Evolutionary conservation across 2,888 invertebrate genomes (phyloP).

Genomic region (Escarpia spicata): DNA sequence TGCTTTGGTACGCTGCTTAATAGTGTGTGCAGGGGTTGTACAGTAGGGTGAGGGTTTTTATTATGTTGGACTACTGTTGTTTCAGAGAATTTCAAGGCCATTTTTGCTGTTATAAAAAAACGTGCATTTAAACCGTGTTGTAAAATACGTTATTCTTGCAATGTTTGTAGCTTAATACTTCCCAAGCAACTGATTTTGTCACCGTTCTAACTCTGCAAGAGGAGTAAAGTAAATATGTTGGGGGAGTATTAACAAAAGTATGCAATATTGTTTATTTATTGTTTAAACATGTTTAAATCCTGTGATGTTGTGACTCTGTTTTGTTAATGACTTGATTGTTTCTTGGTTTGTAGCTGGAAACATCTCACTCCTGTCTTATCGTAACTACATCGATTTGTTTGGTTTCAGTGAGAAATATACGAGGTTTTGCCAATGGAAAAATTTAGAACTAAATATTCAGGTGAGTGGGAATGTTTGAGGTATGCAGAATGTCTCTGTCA

Average conservation of each 20-base stretch:
- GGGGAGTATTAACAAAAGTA: not conserved
- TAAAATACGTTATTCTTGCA: not conserved
- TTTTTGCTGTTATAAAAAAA: not conserved
- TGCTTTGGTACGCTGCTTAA: not conserved
- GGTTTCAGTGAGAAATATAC: conserved; percentile 93
- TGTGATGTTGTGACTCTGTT: not conserved
- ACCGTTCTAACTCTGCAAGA: too few species aligned
- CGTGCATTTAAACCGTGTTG: not conserved
- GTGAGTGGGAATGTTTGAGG: conserved; percentile 66
- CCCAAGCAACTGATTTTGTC: not conserved
- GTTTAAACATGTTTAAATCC: not conserved
- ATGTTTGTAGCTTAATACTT: not conserved
- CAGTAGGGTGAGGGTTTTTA: not conserved
- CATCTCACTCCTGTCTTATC: not conserved
- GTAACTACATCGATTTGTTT: conserved; percentile 26
- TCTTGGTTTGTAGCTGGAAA: not conserved
- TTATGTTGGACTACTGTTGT: not conserved
- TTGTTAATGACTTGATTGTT: not conserved
- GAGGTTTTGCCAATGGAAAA: conserved; percentile 99
- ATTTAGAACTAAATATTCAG: conserved; percentile 99
- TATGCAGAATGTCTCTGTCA: not conserved
- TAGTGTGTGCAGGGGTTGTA: not conserved
- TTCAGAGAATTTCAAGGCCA: not conserved
- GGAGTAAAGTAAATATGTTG: too few species aligned
- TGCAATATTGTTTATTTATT: not conserved